phyloP scores from a whole-genome alignment of 2,888 invertebrate species.

The Trichogramma evanescens region DNA sequence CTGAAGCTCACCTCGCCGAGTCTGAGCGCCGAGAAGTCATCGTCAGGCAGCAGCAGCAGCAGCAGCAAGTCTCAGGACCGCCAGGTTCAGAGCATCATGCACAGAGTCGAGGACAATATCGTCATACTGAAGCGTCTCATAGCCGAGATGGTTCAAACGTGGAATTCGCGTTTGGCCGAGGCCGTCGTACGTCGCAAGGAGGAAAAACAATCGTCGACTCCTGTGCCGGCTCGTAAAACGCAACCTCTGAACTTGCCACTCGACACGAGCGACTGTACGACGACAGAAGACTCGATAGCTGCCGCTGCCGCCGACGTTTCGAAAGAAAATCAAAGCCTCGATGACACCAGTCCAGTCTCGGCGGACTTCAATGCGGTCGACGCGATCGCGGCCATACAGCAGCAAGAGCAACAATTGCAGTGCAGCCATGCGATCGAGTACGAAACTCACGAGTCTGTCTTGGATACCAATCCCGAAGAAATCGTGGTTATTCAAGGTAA shows the following conservation, averaged over 20 bases:
- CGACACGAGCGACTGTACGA: conserved; percentile 36
- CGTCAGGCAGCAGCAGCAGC: not conserved
- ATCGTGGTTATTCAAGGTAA: conserved; percentile 34
- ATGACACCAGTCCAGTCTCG: conserved; percentile 42
- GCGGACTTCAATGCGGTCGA: conserved; percentile 44
- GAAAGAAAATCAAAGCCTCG: conserved; percentile 28
- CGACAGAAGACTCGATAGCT: conserved; percentile 34
- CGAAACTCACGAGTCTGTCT: conserved; percentile 5
- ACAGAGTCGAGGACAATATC: conserved; percentile 54
- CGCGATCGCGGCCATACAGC: conserved; percentile 32
- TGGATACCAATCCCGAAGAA: conserved; percentile 35
- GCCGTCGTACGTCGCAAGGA: conserved; percentile 39
- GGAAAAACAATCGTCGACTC: conserved; percentile 31
- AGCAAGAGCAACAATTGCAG: not conserved
- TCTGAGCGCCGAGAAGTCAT: conserved; percentile 50
- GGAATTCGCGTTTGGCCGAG: conserved; percentile 58
- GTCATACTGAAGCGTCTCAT: conserved; percentile 61
- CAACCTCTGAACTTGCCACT: conserved; percentile 26
- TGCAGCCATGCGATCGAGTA: conserved; percentile 25
- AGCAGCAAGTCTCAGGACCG: conserved; percentile 24
- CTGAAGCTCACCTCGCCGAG: conserved; percentile 64
- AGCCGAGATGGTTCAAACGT: conserved; percentile 63
- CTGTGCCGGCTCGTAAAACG: conserved; percentile 29
- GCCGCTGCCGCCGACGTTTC: conserved; percentile 36
- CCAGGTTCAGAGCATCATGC: conserved; percentile 39